Evolutionary conservation across 2,888 invertebrate genomes (phyloP).

Genomic region (Aphidius colemani): DNA sequence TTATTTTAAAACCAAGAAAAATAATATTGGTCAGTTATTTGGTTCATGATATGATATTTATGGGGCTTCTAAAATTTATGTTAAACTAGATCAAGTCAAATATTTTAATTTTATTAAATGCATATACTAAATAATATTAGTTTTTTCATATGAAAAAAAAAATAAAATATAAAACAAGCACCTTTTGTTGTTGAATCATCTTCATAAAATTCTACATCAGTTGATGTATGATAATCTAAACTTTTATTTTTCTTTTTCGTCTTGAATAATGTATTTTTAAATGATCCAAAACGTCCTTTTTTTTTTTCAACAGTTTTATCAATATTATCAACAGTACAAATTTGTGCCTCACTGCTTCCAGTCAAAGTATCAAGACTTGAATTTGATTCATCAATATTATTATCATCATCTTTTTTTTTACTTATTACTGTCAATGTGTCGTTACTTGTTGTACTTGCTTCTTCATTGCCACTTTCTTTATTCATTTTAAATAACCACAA

Average conservation of each 20-base stretch:
- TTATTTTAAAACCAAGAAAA: background rate
- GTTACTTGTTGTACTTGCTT: slow-evolving; percentile 45
- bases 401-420: slow-evolving; percentile 30
- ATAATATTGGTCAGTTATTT: slow-evolving; percentile 17
- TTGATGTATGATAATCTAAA: slow-evolving; percentile 35
- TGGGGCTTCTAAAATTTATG: slow-evolving; percentile 29
- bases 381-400: slow-evolving; percentile 46
- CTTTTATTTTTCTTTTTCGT: slow-evolving; percentile 43
- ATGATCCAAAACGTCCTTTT: slow-evolving; percentile 46
- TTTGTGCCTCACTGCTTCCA: slow-evolving; percentile 21
- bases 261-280: slow-evolving; percentile 51
- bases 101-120: background rate
- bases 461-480: slow-evolving; percentile 46
- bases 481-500: slow-evolving; percentile 17
- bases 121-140: background rate
- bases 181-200: slow-evolving; percentile 20
- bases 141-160: background rate
- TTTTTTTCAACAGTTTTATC: slow-evolving; percentile 38
- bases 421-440: slow-evolving; percentile 43
- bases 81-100: slow-evolving; percentile 12
- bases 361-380: slow-evolving; percentile 50
- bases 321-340: background rate
- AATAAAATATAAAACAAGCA: too few species aligned
- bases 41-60: slow-evolving; percentile 4
- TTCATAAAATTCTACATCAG: slow-evolving; percentile 35